phyloP scores from a whole-genome alignment of 2,797 vertebrate genomes.

The Paratrypauchen microcephalus region DNA sequence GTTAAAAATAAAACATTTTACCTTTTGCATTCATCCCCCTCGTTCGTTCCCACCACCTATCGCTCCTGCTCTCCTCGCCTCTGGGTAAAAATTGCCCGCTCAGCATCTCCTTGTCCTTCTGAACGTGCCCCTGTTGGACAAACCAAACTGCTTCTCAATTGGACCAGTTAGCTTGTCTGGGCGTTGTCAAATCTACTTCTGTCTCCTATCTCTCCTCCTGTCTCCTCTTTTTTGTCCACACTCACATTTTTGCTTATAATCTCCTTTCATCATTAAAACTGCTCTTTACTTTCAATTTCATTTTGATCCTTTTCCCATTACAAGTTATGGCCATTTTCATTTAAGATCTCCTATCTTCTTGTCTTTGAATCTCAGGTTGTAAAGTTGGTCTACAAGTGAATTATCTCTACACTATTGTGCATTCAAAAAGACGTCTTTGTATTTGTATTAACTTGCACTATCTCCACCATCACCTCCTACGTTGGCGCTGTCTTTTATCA shows the following conservation, averaged over 20 bases:
- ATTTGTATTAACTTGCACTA: conserved; percentile 14
- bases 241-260: not conserved
- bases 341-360: conserved; percentile 13
- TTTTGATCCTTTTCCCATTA: conserved; percentile 7
- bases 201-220: conserved; percentile 4
- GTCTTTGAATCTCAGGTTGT: conserved; percentile 13
- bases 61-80: conserved; percentile 6
- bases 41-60: conserved; percentile 11
- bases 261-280: not conserved
- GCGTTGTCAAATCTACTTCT: not conserved
- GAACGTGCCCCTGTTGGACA: conserved; percentile 30
- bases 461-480: conserved; percentile 9
- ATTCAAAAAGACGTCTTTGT: conserved; percentile 4
- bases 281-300: not conserved
- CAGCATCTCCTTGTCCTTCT: conserved; percentile 24
- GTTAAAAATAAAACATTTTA: no score
- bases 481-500: not conserved
- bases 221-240: conserved; percentile 4
- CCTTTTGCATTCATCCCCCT: not conserved
- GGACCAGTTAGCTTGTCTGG: conserved; percentile 16
- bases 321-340: conserved; percentile 3
- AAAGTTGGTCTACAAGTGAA: conserved; percentile 23
- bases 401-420: conserved; percentile 20
- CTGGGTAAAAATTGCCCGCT: conserved; percentile 7
- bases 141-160: conserved; percentile 28